A percentile compares a stretch with the other conserved stretches of the same genome.
These are phyloP conservation scores for Zootermopsis nevadensis DNA, from an alignment of 2,888 invertebrate genomes.

Conservation along the genomic window DNA sequence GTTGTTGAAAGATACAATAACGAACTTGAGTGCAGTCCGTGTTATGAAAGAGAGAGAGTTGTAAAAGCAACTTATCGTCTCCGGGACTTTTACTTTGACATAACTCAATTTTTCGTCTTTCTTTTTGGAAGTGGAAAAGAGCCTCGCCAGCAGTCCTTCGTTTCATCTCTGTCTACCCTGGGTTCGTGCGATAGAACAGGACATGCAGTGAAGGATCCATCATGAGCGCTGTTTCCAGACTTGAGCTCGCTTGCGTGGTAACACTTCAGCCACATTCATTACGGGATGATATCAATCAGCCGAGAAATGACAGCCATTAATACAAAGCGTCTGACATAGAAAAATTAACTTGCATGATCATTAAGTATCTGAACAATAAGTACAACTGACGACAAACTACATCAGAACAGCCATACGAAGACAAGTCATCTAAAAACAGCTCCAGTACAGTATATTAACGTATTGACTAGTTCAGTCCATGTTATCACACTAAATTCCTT, in stretches of 20 bases:
- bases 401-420: not conserved
- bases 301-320: not conserved
- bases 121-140: constrained; percentile 24
- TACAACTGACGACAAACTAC: not conserved
- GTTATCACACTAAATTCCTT: too few species aligned
- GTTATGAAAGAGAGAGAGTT: constrained; percentile 23
- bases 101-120: constrained; percentile 33
- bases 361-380: not conserved
- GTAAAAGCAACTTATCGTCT: constrained; percentile 21
- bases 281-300: not conserved
- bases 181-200: not conserved
- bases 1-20: constrained; percentile 28
- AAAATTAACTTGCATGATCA: not conserved
- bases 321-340: not conserved
- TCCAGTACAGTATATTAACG: too few species aligned
- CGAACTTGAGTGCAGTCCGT: constrained; percentile 24
- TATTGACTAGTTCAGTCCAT: too few species aligned
- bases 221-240: not conserved
- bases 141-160: not conserved
- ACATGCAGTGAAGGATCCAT: not conserved
- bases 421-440: too few species aligned
- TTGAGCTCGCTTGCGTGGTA: not conserved
- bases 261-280: not conserved
- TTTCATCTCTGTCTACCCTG: not conserved
- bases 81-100: constrained; percentile 22